Evolutionary conservation across 2,113 vertebrate species (phyloP).

Genomic region (Glaucomys volans): DNA sequence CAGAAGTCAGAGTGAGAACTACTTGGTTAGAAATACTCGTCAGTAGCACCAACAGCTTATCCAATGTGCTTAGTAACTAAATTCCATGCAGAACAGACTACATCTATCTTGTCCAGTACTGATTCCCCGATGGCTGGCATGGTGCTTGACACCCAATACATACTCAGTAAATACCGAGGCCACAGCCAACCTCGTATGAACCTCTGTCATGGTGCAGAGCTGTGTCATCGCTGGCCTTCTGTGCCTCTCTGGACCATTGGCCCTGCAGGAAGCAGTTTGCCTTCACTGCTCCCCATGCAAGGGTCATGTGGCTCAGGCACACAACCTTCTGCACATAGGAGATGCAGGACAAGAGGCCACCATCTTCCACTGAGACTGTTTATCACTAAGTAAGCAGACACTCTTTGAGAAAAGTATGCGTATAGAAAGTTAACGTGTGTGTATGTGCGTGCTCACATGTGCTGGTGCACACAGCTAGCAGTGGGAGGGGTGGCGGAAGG

Average conservation of each 20-base stretch:
- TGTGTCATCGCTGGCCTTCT: not conserved
- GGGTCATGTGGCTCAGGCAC: not conserved
- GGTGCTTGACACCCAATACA: not conserved
- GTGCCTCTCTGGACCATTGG: not conserved
- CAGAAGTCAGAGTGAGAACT: not conserved
- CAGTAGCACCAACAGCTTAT: not conserved
- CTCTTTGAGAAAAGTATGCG: not conserved
- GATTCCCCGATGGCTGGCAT: not conserved
- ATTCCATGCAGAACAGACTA: not conserved
- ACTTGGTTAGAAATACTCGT: too few relatives aligned
- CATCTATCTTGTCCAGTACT: not conserved
- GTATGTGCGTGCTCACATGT: too few relatives aligned
- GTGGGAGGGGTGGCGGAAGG: not conserved
- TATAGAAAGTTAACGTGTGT: not conserved
- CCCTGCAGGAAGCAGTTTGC: too few relatives aligned
- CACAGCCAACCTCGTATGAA: not conserved
- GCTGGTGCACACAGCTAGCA: not conserved
- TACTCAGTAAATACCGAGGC: not conserved
- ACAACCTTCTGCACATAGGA: not conserved
- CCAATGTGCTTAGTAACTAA: not conserved
- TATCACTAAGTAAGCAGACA: not conserved
- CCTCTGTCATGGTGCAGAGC: not conserved
- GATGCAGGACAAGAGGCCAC: not conserved
- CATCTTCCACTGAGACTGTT: not conserved
- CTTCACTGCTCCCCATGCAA: not conserved